Evolutionary conservation across 2,888 invertebrate species (phyloP).

Genomic region (Dendrolimus houi): DNA sequence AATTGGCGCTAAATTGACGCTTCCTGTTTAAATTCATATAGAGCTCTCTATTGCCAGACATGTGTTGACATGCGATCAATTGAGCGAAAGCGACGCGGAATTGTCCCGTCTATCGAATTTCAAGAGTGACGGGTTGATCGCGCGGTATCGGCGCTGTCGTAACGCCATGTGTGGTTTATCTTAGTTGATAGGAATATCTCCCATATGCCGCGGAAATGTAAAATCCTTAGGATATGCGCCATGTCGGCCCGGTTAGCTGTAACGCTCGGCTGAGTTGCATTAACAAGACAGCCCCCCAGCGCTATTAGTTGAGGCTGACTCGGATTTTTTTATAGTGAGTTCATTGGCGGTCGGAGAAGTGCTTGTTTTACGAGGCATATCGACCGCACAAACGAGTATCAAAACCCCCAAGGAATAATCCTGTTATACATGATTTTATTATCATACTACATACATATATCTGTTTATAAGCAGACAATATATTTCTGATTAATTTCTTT

Average conservation of each 20-base stretch:
- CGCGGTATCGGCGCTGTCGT: slow-evolving; percentile 29
- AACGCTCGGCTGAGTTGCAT: slow-evolving; percentile 34
- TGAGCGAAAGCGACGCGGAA: slow-evolving; percentile 62
- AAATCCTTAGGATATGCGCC: slow-evolving; percentile 26
- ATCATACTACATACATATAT: too few species aligned
- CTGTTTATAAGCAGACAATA: too few species aligned
- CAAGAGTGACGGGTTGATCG: slow-evolving; percentile 52
- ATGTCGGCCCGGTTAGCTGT: slow-evolving; percentile 27
- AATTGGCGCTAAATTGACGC: slow-evolving; percentile 70
- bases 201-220: slow-evolving; percentile 34
- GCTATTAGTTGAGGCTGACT: slow-evolving; percentile 26
- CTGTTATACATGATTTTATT: background rate
- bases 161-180: slow-evolving; percentile 39
- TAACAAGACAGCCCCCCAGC: slow-evolving; percentile 28
- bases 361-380: slow-evolving; percentile 49
- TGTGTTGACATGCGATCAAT: slow-evolving; percentile 65
- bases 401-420: slow-evolving; percentile 4
- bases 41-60: slow-evolving; percentile 53
- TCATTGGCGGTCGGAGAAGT: slow-evolving; percentile 40
- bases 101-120: slow-evolving; percentile 53
- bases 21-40: slow-evolving; percentile 70
- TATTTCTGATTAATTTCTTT: too few species aligned
- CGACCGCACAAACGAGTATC: slow-evolving; percentile 40
- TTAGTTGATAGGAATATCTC: slow-evolving; percentile 26
- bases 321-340: slow-evolving; percentile 55